Evolutionary conservation across 1,140 invertebrate genomes (phyloP).

Genomic region (Ruditapes philippinarum): DNA sequence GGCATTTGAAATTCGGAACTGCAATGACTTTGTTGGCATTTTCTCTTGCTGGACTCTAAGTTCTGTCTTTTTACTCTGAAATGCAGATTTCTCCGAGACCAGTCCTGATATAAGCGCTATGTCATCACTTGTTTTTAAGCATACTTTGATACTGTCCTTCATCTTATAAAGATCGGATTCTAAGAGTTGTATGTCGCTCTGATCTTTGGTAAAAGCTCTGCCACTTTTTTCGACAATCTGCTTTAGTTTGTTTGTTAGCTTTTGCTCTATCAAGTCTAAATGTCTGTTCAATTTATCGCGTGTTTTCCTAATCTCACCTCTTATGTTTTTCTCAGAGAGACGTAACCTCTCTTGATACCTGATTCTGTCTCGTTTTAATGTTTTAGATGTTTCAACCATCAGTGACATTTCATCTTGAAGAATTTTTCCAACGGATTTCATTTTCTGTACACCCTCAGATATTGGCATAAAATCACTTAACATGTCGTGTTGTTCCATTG

Average conservation of each 20-base stretch:
- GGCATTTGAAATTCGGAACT: constrained; percentile 28
- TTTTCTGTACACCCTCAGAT: constrained; percentile 38
- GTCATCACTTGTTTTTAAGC: constrained; percentile 18
- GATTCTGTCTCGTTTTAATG: constrained; percentile 25
- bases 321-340: constrained; percentile 42
- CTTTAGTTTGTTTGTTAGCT: constrained; percentile 35
- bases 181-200: constrained; percentile 28
- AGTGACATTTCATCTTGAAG: constrained; percentile 29
- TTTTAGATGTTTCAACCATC: constrained; percentile 21
- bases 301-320: constrained; percentile 23
- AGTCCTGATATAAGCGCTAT: constrained; percentile 21
- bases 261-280: constrained; percentile 58
- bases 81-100: constrained; percentile 6
- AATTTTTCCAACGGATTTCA: constrained; percentile 35
- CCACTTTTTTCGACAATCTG: constrained; percentile 40
- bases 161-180: constrained; percentile 58
- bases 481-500: constrained; percentile 50
- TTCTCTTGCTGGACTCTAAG: constrained; percentile 8
- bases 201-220: constrained; percentile 45
- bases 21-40: constrained; percentile 32
- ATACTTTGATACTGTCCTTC: constrained; percentile 19
- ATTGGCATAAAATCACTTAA: constrained; percentile 60
- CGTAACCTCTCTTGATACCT: constrained; percentile 22
- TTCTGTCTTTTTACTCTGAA: constrained; percentile 34
- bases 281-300: constrained; percentile 47